phyloP scores from a whole-genome alignment of 2,888 invertebrate species.

The Mythimna ferrago region DNA sequence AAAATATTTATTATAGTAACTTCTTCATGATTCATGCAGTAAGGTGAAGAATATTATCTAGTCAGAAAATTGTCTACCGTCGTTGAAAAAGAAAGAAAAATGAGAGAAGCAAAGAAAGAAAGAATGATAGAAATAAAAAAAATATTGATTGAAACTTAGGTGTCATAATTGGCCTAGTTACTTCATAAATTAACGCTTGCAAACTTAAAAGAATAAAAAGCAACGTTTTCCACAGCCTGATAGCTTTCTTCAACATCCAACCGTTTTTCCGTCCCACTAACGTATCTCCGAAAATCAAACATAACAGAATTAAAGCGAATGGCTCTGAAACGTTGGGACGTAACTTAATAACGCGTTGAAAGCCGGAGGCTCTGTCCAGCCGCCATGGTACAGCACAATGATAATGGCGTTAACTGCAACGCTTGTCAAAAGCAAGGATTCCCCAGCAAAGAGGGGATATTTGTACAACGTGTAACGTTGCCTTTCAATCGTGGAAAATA shows the following conservation, averaged over 20 bases:
- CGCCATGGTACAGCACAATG: conserved; percentile 34
- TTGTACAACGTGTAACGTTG: not conserved
- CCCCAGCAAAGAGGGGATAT: conserved; percentile 9
- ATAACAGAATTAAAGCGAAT: conserved; percentile 56
- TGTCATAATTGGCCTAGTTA: too few species aligned
- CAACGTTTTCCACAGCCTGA: not conserved
- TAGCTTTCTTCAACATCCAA: too few species aligned
- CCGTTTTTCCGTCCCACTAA: conserved; percentile 2
- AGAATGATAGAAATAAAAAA: too few species aligned
- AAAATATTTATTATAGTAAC: too few species aligned
- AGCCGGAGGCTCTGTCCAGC: conserved; percentile 51
- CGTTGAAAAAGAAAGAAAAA: too few species aligned
- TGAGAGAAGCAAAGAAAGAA: too few species aligned
- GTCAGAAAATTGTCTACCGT: too few species aligned
- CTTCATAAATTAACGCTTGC: not conserved
- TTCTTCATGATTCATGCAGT: too few species aligned
- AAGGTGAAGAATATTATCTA: too few species aligned
- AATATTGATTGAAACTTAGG: too few species aligned
- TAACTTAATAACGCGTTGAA: conserved; percentile 63
- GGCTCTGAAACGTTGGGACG: conserved; percentile 49
- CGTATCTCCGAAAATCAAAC: conserved; percentile 56
- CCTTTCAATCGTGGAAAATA: too few species aligned
- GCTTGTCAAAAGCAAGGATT: conserved; percentile 51
- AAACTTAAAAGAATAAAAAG: not conserved
- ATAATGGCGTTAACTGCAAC: conserved; percentile 48